phyloP scores from a whole-genome alignment of 92 coral and sea anemone species.

The Umimayanthus kanabou region DNA sequence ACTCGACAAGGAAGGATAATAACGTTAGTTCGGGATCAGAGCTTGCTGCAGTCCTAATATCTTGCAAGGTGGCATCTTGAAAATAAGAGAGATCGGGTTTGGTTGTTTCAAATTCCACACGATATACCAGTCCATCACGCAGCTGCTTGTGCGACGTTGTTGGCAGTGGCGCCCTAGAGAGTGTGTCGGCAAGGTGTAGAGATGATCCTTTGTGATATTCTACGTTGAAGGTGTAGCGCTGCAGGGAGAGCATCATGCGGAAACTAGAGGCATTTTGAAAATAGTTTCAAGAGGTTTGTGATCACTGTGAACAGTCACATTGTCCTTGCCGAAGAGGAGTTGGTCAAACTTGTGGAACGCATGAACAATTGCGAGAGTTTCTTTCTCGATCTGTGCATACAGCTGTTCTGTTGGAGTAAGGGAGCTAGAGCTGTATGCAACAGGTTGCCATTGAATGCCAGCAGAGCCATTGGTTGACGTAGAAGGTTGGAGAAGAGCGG shows the following conservation, averaged over 20 bases:
- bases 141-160: conserved; percentile 48
- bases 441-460: conserved; percentile 62
- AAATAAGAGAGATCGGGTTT: conserved; percentile 49
- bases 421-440: conserved; percentile 65
- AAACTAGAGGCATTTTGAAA: conserved; percentile 57
- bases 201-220: conserved; percentile 66
- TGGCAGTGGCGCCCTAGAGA: conserved; percentile 57
- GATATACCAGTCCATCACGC: conserved; percentile 53
- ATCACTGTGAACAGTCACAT: conserved; percentile 68
- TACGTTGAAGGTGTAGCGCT: conserved; percentile 64
- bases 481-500: conserved; percentile 58
- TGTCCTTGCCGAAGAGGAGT: conserved; percentile 58
- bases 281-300: conserved; percentile 58
- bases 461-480: conserved; percentile 21
- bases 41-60: conserved; percentile 49
- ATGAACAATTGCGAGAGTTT: conserved; percentile 52
- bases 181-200: conserved; percentile 53
- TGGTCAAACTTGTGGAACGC: conserved; percentile 68
- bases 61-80: conserved; percentile 58
- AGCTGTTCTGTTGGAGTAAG: conserved; percentile 66
- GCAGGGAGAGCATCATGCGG: conserved; percentile 68
- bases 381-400: conserved; percentile 68
- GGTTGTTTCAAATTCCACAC: conserved; percentile 40
- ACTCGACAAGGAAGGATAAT: conserved; percentile 45
- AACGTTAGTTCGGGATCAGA: conserved; percentile 55